Evolutionary conservation across 35 echinoderm and acorn worm species (phyloP).

Genomic region (Strongylocentrotus purpuratus): DNA sequence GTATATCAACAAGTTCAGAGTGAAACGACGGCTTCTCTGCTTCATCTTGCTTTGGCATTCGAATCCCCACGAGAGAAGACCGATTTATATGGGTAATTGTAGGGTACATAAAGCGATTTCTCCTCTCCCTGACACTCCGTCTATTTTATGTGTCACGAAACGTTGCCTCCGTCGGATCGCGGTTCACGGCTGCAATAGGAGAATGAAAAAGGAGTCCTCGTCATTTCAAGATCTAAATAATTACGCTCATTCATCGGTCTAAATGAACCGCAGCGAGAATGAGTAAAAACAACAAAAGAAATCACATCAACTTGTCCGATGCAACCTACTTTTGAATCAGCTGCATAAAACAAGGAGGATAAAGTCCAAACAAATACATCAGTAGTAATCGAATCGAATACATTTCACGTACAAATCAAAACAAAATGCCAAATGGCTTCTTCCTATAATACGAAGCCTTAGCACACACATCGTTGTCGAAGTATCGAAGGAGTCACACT

Average conservation of each 20-base stretch:
- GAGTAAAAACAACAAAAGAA: no score
- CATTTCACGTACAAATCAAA: no score
- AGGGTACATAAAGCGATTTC: slow-evolving; percentile 48
- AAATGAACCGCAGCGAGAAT: no score
- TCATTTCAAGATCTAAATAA: not conserved
- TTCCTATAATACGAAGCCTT: no score
- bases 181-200: not conserved
- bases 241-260: not conserved
- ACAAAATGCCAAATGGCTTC: no score
- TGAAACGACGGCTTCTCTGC: not conserved
- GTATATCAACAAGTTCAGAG: slow-evolving; percentile 52
- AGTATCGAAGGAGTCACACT: no score
- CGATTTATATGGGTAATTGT: slow-evolving; percentile 45
- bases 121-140: not conserved
- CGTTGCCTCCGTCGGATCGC: not conserved
- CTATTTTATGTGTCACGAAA: not conserved
- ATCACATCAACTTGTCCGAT: no score
- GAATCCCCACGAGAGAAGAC: slow-evolving; percentile 24
- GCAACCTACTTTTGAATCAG: no score
- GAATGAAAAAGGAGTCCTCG: not conserved
- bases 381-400: no score
- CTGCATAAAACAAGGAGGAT: no score
- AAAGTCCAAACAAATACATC: no score
- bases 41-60: slow-evolving; percentile 33
- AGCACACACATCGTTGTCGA: no score